These are phyloP conservation scores for Ia io DNA, from an alignment of 2,113 vertebrate genomes.

Conservation along the genomic window DNA sequence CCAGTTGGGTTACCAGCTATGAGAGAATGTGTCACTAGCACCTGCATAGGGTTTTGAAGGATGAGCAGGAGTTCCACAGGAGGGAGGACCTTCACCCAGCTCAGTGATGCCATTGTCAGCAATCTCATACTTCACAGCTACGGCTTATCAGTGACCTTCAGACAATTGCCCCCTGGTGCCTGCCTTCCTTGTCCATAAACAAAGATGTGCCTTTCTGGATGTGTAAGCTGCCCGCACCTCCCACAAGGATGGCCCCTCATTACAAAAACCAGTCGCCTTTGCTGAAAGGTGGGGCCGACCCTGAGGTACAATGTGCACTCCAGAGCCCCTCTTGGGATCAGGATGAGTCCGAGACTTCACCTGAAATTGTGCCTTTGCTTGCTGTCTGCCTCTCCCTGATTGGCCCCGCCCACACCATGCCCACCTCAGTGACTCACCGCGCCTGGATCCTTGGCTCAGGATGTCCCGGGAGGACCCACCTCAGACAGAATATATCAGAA, in stretches of 20 bases:
- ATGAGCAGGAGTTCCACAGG: not conserved
- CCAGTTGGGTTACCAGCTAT: not conserved
- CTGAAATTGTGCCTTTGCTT: not conserved
- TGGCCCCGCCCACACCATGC: rapidly evolving
- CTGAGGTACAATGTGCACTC: rapidly evolving
- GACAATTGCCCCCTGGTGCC: not conserved
- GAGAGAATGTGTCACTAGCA: not conserved
- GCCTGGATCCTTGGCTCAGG: not conserved
- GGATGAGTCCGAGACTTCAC: no score
- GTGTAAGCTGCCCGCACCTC: not conserved
- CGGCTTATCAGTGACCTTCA: not conserved
- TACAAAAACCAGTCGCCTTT: not conserved
- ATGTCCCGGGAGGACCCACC: not conserved
- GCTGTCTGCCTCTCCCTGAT: not conserved
- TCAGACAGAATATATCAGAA: not conserved
- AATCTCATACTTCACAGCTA: not conserved
- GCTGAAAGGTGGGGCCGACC: not conserved
- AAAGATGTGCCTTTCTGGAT: not conserved
- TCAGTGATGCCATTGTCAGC: not conserved
- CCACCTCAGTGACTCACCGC: rapidly evolving
- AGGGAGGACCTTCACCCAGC: not conserved
- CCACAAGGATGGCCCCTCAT: no score
- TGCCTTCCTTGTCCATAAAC: not conserved
- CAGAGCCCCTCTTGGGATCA: no score
- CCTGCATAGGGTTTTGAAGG: not conserved